These are phyloP conservation scores for Mirza zaza DNA, from an alignment of 2,113 vertebrate genomes.

Conservation along the genomic window DNA sequence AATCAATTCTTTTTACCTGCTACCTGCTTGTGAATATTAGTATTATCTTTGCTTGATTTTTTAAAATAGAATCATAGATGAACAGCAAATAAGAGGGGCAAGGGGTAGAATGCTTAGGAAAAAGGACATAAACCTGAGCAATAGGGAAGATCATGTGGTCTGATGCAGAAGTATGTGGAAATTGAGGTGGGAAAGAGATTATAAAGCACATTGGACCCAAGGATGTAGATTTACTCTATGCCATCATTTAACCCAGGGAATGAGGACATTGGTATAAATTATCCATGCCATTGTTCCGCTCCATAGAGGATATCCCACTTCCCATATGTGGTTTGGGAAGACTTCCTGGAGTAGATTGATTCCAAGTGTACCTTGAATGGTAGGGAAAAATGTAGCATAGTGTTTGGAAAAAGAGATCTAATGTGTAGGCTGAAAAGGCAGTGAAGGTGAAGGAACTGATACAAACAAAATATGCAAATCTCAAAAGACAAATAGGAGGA, in stretches of 20 bases:
- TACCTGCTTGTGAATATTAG: conserved; percentile 42
- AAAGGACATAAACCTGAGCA: conserved; percentile 19
- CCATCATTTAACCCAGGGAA: background rate
- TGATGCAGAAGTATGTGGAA: background rate
- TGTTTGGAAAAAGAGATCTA: conserved; percentile 2
- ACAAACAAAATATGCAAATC: background rate
- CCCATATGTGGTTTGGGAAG: conserved; percentile 10
- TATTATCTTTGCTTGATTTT: background rate
- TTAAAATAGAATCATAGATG: background rate
- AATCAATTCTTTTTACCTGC: conserved; percentile 23
- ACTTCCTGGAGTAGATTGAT: conserved; percentile 16
- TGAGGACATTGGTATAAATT: conserved; percentile 25
- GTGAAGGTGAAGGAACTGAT: background rate
- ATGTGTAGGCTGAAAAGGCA: background rate
- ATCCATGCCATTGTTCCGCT: background rate
- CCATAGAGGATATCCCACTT: background rate
- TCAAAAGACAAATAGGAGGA: background rate
- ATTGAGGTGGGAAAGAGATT: conserved; percentile 3
- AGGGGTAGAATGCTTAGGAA: background rate
- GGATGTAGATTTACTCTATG: background rate
- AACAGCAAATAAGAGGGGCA: background rate
- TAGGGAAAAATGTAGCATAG: background rate
- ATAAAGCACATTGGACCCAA: background rate
- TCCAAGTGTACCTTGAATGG: background rate
- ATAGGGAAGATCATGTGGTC: background rate